Conservation (phyloP, 2,888 invertebrate species). For the Pseudanteris insignis region DNA sequence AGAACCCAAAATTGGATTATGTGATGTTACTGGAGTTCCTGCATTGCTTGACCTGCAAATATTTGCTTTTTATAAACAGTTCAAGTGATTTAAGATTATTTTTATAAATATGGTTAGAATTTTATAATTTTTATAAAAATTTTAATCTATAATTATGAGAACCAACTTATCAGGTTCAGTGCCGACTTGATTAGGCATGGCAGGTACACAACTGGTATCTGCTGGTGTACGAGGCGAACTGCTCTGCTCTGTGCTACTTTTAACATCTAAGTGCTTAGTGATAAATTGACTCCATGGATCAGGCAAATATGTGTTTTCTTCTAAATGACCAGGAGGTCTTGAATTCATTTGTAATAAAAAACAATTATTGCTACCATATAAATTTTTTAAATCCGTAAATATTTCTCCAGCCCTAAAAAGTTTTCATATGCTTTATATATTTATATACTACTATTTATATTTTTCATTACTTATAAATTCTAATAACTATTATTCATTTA, state of each 20-base stretch:
- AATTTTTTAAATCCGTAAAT: constrained; percentile 85
- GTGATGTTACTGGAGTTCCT: constrained; percentile 59
- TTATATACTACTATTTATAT: no score
- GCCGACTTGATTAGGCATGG: constrained; percentile 64
- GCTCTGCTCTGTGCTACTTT: constrained; percentile 67
- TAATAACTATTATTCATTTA: no score
- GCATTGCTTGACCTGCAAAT: constrained; percentile 58
- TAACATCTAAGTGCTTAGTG: constrained; percentile 68
- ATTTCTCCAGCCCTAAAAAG: constrained; percentile 82
- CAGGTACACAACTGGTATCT: constrained; percentile 67
- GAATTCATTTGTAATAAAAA: constrained; percentile 93
- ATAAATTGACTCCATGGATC: constrained; percentile 90
- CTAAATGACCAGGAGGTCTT: constrained; percentile 70
- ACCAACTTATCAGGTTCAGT: constrained; percentile 60
- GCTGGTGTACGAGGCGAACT: constrained; percentile 71
- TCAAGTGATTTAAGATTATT: not conserved
- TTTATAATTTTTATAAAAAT: constrained; percentile 1
- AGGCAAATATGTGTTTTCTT: constrained; percentile 71
- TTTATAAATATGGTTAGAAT: not conserved
- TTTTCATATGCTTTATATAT: no score
- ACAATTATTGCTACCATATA: constrained; percentile 87
- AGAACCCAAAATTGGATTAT: constrained; percentile 54
- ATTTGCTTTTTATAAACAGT: not conserved
- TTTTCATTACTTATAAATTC: constrained; percentile 1
- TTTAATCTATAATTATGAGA: not conserved